A percentile compares a stretch with the other conserved stretches of the same genome.
phyloP scores from a whole-genome alignment of 2,888 invertebrate species.

The Linnaemya tessellans region DNA sequence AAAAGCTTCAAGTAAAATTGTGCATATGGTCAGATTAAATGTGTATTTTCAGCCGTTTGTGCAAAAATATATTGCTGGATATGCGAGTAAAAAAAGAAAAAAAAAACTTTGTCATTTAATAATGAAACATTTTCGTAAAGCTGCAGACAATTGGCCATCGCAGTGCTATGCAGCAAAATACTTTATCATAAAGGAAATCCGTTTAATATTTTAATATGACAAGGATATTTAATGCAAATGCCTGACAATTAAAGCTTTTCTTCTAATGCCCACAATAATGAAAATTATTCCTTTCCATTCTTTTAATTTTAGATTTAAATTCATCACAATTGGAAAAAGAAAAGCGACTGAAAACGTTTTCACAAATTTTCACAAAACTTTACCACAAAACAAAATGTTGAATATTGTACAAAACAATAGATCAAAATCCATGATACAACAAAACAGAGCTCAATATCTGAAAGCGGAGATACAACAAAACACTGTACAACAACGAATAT shows the following conservation, averaged over 20 bases:
- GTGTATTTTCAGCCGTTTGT: neutral
- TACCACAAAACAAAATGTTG: conserved; percentile 70
- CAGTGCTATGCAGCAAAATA: neutral
- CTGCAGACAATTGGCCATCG: neutral
- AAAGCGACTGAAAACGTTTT: conserved; percentile 40
- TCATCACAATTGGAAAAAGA: neutral
- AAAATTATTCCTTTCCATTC: neutral
- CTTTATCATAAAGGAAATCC: neutral
- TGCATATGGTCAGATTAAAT: conserved; percentile 52
- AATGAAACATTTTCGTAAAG: neutral
- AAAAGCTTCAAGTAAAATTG: conserved; percentile 51
- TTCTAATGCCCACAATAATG: neutral
- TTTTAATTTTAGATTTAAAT: conserved; percentile 46
- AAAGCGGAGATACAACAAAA: conserved; percentile 25
- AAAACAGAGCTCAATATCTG: conserved; percentile 49
- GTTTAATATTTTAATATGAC: neutral
- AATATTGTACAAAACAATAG: conserved; percentile 57
- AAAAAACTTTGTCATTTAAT: conserved; percentile 8
- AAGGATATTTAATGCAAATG: neutral
- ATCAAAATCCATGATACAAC: conserved; percentile 32
- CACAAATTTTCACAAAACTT: conserved; percentile 44
- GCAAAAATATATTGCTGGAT: neutral
- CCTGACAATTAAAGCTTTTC: neutral
- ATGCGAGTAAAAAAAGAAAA: neutral
- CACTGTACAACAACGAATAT: conserved; percentile 61